Evolutionary conservation across 2,113 vertebrate species (phyloP), one percentile per base, ranked within the genome.

Genomic region (Callopanchax toddi): DNA sequence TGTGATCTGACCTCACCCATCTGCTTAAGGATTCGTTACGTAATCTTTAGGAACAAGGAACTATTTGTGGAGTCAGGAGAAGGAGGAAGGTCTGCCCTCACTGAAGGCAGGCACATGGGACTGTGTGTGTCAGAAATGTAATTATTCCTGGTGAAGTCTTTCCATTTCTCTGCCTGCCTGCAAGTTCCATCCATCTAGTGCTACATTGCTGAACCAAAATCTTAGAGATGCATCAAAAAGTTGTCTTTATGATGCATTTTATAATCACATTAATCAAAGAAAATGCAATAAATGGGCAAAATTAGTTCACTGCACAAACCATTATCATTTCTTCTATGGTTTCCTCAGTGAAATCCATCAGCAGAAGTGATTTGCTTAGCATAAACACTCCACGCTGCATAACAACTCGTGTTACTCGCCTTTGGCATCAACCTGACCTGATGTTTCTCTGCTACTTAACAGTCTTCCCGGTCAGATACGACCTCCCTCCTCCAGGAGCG

Each of bases 1-100:
- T 67, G 82, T 72, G 84, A 78, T 74, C 79, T 72, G 68, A 84
- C 82, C 78, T 84, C 77, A 48, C 61, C 81, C 76, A 63, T 74
- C 84, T 80, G 82, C 87, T 86, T 40, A 78, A 71, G 55, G 61
- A 84, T 9, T 15, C 13, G 6, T 87, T 84, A 84, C 50, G 82
- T 77, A 86, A 87, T 59, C 78, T 26, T 11, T 32, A 48, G 63
- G 60, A 68, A 40, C 22, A 11, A 67, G 40, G 57, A 50, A 32
- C 65, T 78, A 73, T 67, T 71, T 78, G 73, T 80, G 73, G 77
- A 79, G 63, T 75, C 60, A 40, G 25, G 34, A 61, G 17, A 11
- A 49, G 49, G 52, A 54, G 42, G 49, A 43, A 76, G 73, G 44
- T 53, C 71, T 34, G 22, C 29, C 51, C 63, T 54, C 18, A 42